Evolutionary conservation across 2,113 vertebrate genomes (phyloP).

Genomic region (Pteropus alecto): DNA sequence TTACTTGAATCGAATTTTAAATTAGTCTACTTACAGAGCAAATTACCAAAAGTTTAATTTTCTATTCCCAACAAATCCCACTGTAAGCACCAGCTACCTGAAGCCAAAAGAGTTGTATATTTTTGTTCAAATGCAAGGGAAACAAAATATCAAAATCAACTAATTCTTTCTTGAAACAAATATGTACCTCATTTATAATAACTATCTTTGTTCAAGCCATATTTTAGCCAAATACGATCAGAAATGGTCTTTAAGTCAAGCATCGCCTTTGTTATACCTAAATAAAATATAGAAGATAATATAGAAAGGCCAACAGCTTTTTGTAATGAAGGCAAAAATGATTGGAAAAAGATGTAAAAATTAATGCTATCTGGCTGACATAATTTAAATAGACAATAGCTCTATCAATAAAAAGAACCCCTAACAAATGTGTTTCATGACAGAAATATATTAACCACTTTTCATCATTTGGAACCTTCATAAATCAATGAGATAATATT

Average conservation of each 20-base stretch:
- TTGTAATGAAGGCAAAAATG: slow-evolving; percentile 61
- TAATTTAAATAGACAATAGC: slow-evolving; percentile 76
- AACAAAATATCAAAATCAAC: slow-evolving; percentile 39
- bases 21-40: slow-evolving; percentile 63
- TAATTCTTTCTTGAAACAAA: slow-evolving; percentile 47
- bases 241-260: slow-evolving; percentile 60
- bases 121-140: slow-evolving; percentile 40
- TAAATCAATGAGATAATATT: slow-evolving; percentile 87
- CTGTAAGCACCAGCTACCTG: neutral
- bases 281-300: slow-evolving; percentile 60
- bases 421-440: slow-evolving; percentile 77
- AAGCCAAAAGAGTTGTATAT: neutral
- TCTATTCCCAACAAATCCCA: slow-evolving; percentile 45
- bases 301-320: slow-evolving; percentile 33
- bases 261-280: neutral
- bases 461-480: slow-evolving; percentile 80
- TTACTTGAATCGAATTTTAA: slow-evolving; percentile 63
- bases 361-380: slow-evolving; percentile 70
- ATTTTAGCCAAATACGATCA: slow-evolving; percentile 57
- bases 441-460: slow-evolving; percentile 82
- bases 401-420: slow-evolving; percentile 77
- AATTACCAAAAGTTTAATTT: slow-evolving; percentile 73
- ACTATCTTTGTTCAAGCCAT: neutral
- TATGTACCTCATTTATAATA: neutral
- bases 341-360: slow-evolving; percentile 72